phyloP scores from a whole-genome alignment of 2,113 vertebrate species.

The Ictalurus punctatus region DNA sequence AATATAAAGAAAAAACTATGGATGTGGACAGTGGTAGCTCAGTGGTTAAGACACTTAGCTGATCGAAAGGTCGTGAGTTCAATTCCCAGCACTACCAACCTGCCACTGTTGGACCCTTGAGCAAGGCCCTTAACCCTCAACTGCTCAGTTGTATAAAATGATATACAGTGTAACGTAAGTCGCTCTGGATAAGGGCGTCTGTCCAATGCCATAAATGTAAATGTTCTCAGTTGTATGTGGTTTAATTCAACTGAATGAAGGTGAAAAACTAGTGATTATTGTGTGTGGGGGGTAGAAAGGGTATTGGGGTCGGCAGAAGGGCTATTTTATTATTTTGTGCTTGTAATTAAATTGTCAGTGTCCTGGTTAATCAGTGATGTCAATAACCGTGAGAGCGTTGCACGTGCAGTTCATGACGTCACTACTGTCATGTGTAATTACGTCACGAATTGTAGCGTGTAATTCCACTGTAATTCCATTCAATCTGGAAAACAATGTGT shows the following conservation, averaged over 20 bases:
- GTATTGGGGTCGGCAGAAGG: too few relatives aligned
- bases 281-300: neutral
- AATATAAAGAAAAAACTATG: neutral
- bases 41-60: too few relatives aligned
- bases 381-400: neutral
- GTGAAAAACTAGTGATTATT: neutral
- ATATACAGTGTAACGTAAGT: too few relatives aligned
- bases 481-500: slow-evolving; percentile 25
- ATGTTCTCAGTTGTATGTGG: neutral
- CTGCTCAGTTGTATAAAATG: too few relatives aligned
- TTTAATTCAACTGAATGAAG: neutral
- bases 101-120: too few relatives aligned
- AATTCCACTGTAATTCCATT: neutral
- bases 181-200: too few relatives aligned
- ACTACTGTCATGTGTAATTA: neutral
- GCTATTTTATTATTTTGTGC: slow-evolving; percentile 36
- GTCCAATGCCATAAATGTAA: too few relatives aligned
- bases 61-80: too few relatives aligned
- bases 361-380: slow-evolving; percentile 39
- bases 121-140: too few relatives aligned
- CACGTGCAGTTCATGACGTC: neutral
- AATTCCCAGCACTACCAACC: too few relatives aligned
- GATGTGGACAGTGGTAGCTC: neutral
- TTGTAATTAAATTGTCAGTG: slow-evolving; percentile 45
- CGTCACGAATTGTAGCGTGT: too few relatives aligned